A percentile compares a stretch with the other conserved stretches of the same genome.
phyloP scores from a whole-genome alignment of 2,113 vertebrate genomes.

The Bujurquina vittata region DNA sequence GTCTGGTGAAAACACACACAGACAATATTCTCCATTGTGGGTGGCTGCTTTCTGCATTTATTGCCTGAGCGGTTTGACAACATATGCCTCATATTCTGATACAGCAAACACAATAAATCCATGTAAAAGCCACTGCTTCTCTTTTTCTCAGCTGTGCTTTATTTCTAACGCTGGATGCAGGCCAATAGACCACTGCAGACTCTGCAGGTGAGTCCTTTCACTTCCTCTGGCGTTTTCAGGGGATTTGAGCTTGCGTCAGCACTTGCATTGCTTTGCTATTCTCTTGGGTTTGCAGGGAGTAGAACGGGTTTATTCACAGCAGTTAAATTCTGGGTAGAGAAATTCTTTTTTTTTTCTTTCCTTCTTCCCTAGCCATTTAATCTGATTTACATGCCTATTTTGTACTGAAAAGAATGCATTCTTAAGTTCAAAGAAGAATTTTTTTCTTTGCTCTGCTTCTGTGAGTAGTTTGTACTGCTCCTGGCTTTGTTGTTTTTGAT shows the following conservation, averaged over 20 bases:
- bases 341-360: neutral
- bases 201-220: slow-evolving; percentile 55
- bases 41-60: neutral
- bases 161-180: neutral
- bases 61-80: neutral
- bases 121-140: neutral
- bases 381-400: slow-evolving; percentile 2
- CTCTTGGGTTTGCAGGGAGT: neutral
- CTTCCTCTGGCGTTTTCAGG: slow-evolving; percentile 16
- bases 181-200: slow-evolving; percentile 20
- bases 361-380: neutral
- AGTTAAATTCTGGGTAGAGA: neutral
- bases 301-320: neutral
- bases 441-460: slow-evolving; percentile 12
- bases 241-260: slow-evolving; percentile 37
- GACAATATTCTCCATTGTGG: neutral
- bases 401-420: neutral
- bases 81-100: neutral
- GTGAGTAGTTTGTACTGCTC: neutral
- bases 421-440: neutral
- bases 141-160: neutral
- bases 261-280: neutral
- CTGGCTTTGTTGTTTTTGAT: neutral
- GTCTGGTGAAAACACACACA: neutral
- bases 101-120: neutral